Base-by-base conservation (phyloP, 1,140 invertebrate genomes). In the Drosophila sp. region DNA sequence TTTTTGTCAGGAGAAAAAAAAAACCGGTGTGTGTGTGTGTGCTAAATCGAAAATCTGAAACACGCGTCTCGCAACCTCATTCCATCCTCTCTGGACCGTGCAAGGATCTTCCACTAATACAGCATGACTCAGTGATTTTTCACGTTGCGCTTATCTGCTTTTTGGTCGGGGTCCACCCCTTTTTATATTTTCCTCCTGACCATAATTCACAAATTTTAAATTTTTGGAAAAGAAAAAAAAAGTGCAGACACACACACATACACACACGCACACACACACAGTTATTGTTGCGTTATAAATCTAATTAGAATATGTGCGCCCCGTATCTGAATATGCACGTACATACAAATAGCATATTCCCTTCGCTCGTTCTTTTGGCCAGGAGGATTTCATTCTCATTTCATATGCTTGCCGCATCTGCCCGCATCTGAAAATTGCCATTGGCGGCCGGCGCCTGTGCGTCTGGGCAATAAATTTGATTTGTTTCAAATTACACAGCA, bases 401-500 rank as follows among this genome's bases (percentile, higher is more conserved):
- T 86, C 79, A 86, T 86, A 86, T 86, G 83, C 83, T 86, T 80
- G 76, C 66, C 83, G 83, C 83, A 86, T 86, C 83, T 86, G 83
- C 76, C 72, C 84, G 79, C 84, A 87, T 85, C 83, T 70, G 72
- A 86, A 87, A 76, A 87, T 86, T 86, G 83, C 79, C 83, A 87
- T 77, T 87, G 79, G 70, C 72, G 40, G 60, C 40, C 60, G 76
- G 83, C 82, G 82, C 79, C 82, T 65, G 68, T 86, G 79, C 84
- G 83, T 86, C 83, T 86, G 79, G 84, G 84, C 72, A 89, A 87
- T 84, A 87, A 87, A 87, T 89, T 87, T 84, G 84, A 87, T 87
- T 87, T 87, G 84, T 87, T 87, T 87, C 84, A 84, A 87, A 89
- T 86, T 86, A 86, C 83, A 87, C 83, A 87, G 83, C 63, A 50